Conservation (phyloP, 2,888 invertebrate genomes). For the Apoda limacodes region DNA sequence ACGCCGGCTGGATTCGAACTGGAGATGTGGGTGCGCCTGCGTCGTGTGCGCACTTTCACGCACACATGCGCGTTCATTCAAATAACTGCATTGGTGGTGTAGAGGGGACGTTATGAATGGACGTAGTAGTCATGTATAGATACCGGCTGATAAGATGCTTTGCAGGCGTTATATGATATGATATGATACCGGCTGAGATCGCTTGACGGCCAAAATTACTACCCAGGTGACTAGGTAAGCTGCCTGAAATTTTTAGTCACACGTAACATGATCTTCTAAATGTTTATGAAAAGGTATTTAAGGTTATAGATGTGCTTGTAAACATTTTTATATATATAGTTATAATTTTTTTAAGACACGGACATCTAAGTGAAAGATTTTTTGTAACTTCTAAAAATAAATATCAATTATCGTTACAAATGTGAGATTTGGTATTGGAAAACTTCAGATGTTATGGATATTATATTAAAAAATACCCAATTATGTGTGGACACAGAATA, state of each 20-base stretch:
- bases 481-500: too few relatives aligned
- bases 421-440: too few relatives aligned
- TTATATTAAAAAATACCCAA: too few relatives aligned
- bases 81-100: conserved; percentile 26
- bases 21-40: conserved; percentile 43
- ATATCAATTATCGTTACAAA: too few relatives aligned
- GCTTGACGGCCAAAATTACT: conserved; percentile 4
- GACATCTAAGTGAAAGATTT: too few relatives aligned
- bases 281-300: too few relatives aligned
- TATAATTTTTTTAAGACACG: too few relatives aligned
- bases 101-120: conserved; percentile 65
- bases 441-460: too few relatives aligned
- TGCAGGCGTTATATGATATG: conserved; percentile 45
- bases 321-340: too few relatives aligned
- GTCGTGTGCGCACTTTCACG: conserved; percentile 31
- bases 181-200: conserved; percentile 22
- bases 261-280: too few relatives aligned
- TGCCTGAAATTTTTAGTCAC: conserved; percentile 12
- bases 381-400: too few relatives aligned
- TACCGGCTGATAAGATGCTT: conserved; percentile 56
- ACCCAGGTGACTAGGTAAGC: conserved; percentile 22
- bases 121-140: conserved; percentile 61
- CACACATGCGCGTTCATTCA: conserved; percentile 54
- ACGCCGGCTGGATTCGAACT: conserved; percentile 36
- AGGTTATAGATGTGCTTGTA: too few relatives aligned